Percentiles rank a stretch among this genome's conserved stretches.
Evolutionary conservation across 1,140 invertebrate species (phyloP).

Genomic region (Eueides isabella): DNA sequence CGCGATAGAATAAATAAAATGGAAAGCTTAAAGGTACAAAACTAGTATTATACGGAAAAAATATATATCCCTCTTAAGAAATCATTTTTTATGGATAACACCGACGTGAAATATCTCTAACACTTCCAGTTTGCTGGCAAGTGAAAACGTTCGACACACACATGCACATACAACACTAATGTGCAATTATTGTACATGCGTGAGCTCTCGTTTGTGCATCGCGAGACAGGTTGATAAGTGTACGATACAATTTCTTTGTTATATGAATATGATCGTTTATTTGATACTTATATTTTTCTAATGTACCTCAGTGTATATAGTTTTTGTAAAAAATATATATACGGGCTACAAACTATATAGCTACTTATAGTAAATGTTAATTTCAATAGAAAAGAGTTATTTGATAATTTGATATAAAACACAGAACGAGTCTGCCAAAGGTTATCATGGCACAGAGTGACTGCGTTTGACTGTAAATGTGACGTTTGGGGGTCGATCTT

Average conservation of each 20-base stretch:
- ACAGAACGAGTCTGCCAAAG: too few relatives aligned
- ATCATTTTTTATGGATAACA: conserved; percentile 27
- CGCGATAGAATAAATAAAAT: conserved; percentile 27
- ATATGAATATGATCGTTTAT: too few relatives aligned
- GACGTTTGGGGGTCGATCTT: too few relatives aligned
- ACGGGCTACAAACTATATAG: too few relatives aligned
- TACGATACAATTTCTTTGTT: conserved; percentile 32
- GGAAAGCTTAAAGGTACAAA: conserved; percentile 27
- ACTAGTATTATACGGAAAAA: conserved; percentile 25
- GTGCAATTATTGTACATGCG: conserved; percentile 44
- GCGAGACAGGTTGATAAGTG: conserved; percentile 38
- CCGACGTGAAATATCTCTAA: conserved; percentile 39
- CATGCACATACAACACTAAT: conserved; percentile 30
- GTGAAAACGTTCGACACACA: conserved; percentile 43
- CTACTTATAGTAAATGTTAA: too few relatives aligned
- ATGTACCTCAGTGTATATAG: too few relatives aligned
- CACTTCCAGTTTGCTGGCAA: conserved; percentile 46
- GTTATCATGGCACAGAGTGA: too few relatives aligned
- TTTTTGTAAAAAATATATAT: too few relatives aligned
- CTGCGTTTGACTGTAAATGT: too few relatives aligned
- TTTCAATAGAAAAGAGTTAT: too few relatives aligned
- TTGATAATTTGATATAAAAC: too few relatives aligned
- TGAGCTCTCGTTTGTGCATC: conserved; percentile 47
- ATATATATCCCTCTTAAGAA: conserved; percentile 38
- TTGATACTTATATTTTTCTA: too few relatives aligned